Conservation (phyloP, 2,888 invertebrate genomes). For the Tryphoninae sp. region DNA sequence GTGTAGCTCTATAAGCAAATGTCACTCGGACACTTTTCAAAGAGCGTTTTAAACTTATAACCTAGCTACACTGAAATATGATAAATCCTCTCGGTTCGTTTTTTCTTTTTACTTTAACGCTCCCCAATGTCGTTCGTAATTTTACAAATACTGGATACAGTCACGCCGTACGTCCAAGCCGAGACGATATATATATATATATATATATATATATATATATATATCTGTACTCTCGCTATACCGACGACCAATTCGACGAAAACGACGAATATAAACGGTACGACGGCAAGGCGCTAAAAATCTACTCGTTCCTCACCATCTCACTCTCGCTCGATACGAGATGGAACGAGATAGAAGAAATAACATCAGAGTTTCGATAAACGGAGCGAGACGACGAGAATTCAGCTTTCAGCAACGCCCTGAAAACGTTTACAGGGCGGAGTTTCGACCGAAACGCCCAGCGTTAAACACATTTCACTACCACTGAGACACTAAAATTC, state of each 20-base stretch:
- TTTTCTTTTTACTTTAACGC: background rate
- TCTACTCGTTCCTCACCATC: background rate
- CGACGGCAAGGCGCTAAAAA: slow-evolving; percentile 20
- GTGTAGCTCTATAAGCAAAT: background rate
- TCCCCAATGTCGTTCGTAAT: background rate
- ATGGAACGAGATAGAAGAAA: slow-evolving; percentile 22
- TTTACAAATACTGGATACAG: background rate
- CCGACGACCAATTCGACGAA: background rate
- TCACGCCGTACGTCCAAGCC: background rate
- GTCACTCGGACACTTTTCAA: slow-evolving; percentile 44
- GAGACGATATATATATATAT: background rate
- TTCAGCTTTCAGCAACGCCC: slow-evolving; percentile 37
- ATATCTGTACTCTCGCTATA: background rate
- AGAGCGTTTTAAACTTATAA: slow-evolving; percentile 35
- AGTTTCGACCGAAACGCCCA: slow-evolving; percentile 50
- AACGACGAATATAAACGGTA: slow-evolving; percentile 14
- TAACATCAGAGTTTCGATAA: background rate
- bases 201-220: background rate
- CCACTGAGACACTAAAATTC: background rate
- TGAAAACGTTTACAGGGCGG: slow-evolving; percentile 42
- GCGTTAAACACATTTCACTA: slow-evolving; percentile 3
- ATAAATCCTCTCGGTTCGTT: slow-evolving; percentile 21
- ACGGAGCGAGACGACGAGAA: background rate
- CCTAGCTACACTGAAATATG: slow-evolving; percentile 41
- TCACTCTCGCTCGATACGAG: background rate